Percentiles rank a stretch among this genome's conserved stretches.
Evolutionary conservation across 2,797 vertebrate genomes (phyloP).

Genomic region (Apodemus agrarius): DNA sequence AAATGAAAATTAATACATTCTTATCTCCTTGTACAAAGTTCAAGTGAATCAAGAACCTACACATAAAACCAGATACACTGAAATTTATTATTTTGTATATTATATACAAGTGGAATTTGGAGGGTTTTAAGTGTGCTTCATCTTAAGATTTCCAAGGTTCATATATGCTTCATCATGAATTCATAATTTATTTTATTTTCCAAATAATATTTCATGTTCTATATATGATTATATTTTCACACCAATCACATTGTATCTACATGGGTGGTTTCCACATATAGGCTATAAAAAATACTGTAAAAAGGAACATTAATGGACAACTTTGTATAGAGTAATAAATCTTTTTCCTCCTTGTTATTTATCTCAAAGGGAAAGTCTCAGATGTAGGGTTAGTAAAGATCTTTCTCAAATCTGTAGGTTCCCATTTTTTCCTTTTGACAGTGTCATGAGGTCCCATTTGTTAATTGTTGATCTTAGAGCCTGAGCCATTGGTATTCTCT

Average conservation of each 20-base stretch:
- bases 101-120: background rate
- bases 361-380: background rate
- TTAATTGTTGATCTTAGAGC: no score
- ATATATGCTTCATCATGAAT: background rate
- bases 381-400: no score
- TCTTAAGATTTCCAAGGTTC: background rate
- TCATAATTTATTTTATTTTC: background rate
- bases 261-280: background rate
- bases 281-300: background rate
- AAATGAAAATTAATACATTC: no score
- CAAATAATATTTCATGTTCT: background rate
- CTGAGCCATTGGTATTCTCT: no score
- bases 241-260: background rate
- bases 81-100: background rate
- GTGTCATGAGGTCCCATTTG: no score
- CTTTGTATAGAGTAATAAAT: background rate
- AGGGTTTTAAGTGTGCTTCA: background rate
- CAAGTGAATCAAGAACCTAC: no score
- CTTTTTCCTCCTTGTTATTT: background rate
- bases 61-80: no score
- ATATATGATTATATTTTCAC: background rate
- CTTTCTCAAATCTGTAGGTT: no score
- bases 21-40: no score
- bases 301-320: background rate
- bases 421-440: no score